Conservation (phyloP, 2,113 vertebrate species). For the Tupaia chinensis region DNA sequence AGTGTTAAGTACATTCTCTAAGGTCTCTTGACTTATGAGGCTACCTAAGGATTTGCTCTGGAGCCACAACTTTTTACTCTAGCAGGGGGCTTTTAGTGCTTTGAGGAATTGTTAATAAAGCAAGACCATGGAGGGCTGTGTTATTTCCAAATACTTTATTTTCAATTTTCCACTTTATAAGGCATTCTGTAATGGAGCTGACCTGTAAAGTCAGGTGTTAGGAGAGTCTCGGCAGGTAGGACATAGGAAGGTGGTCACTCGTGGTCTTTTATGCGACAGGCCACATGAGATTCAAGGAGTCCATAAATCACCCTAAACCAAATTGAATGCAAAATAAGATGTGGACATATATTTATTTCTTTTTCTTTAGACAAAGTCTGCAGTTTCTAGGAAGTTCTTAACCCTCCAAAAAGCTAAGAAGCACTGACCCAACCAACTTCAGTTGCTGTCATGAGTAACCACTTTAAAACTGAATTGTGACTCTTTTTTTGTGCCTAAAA, state of each 20-base stretch:
- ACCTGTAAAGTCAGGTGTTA: not conserved
- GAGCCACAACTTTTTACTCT: not conserved
- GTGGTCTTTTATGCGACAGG: not conserved
- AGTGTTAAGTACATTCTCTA: not conserved
- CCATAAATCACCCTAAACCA: not conserved
- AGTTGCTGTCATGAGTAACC: not conserved
- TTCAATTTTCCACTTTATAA: not conserved
- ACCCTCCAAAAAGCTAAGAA: not conserved
- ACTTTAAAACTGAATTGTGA: not conserved
- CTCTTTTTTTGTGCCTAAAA: not conserved
- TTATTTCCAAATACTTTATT: not conserved
- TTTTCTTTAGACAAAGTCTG: not conserved
- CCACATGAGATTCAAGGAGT: not conserved
- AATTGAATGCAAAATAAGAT: not conserved
- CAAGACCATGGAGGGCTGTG: not conserved
- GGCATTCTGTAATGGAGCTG: not conserved
- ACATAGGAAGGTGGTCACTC: rapidly evolving
- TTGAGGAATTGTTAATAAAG: not conserved
- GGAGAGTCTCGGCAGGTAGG: not conserved
- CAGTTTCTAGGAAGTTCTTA: not conserved
- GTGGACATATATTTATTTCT: not conserved
- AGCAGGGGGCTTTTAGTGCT: not conserved
- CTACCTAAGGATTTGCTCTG: not conserved
- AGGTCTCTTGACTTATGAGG: not conserved
- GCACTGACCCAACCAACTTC: not conserved